A percentile compares a stretch with the other conserved stretches of the same genome.
Conservation (phyloP, 2,888 invertebrate genomes). For the Cheilosia vernalis region DNA sequence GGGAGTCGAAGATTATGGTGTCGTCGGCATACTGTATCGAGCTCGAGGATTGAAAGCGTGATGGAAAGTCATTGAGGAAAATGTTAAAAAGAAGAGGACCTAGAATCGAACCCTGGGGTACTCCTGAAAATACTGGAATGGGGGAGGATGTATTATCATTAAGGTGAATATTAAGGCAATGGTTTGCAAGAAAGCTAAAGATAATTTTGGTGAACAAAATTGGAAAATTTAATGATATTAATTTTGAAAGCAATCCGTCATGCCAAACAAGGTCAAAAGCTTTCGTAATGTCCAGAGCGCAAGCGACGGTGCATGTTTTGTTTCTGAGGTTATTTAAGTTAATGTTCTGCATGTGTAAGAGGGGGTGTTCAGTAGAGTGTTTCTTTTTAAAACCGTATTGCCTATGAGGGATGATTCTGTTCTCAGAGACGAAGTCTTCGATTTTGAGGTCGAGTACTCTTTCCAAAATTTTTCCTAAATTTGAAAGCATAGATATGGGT, state of each 20-base stretch:
- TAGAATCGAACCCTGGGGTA: neutral
- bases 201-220: conserved; percentile 3
- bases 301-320: neutral
- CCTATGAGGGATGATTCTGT: neutral
- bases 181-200: neutral
- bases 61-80: neutral
- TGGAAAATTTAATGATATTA: too few species aligned
- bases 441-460: neutral
- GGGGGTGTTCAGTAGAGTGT: neutral
- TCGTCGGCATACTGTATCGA: neutral
- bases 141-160: neutral
- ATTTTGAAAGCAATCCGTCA: neutral
- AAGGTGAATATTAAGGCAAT: neutral
- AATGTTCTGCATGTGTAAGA: too few species aligned
- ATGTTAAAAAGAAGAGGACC: conserved; percentile 15
- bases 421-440: neutral
- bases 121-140: neutral
- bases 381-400: neutral
- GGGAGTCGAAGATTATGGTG: neutral
- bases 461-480: neutral
- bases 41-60: neutral
- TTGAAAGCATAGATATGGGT: neutral
- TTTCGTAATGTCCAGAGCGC: neutral
- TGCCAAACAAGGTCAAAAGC: neutral
- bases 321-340: neutral